A percentile compares a stretch with the other conserved stretches of the same genome.
phyloP scores from a whole-genome alignment of 1,140 invertebrate species.

The Drosophila lacertosa region DNA sequence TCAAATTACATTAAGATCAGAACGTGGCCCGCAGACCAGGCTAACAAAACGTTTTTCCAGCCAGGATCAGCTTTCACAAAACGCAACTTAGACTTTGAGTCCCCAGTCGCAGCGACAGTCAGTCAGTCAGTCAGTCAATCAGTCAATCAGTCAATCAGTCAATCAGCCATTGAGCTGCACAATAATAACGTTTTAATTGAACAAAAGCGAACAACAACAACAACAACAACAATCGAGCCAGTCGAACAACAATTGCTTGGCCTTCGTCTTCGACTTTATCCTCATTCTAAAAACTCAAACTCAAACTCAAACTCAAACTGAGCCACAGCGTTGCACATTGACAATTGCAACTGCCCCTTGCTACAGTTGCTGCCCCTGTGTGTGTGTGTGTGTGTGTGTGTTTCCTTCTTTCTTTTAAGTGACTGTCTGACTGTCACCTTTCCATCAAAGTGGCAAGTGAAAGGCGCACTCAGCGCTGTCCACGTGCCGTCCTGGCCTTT shows the following conservation, averaged over 20 bases:
- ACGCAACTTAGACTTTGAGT: conserved; percentile 74
- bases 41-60: conserved; percentile 66
- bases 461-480: conserved; percentile 63
- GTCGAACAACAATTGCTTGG: conserved; percentile 65
- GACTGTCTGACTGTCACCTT: conserved; percentile 75
- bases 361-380: conserved; percentile 37
- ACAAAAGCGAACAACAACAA: conserved; percentile 54
- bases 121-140: conserved; percentile 30
- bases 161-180: conserved; percentile 54
- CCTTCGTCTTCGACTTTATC: neutral
- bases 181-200: conserved; percentile 82
- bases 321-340: neutral
- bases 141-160: conserved; percentile 40
- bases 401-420: conserved; percentile 17
- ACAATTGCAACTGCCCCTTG: conserved; percentile 25
- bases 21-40: conserved; percentile 25
- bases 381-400: too few species aligned
- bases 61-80: conserved; percentile 77
- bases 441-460: conserved; percentile 74
- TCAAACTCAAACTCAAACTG: neutral
- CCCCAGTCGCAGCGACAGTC: conserved; percentile 59
- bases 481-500: conserved; percentile 73
- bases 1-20: conserved; percentile 68
- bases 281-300: neutral
- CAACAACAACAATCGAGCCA: conserved; percentile 39